Evolutionary conservation across 2,888 invertebrate species (phyloP).

Genomic region (Pyrrhia umbra): DNA sequence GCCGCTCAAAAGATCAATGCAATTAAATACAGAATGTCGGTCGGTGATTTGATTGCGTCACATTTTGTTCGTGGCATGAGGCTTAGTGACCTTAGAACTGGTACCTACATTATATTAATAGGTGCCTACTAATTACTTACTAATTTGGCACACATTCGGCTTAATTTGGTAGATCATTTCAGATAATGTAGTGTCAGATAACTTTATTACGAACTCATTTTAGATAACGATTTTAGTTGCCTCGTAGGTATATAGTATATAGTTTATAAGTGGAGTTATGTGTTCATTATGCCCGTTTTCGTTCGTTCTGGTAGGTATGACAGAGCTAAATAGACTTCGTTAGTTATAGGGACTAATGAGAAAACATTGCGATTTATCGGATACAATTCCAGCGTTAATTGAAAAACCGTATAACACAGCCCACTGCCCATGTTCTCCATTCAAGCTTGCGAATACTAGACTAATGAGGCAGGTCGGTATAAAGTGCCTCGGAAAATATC

Average conservation of each 20-base stretch:
- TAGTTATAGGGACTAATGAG: neutral
- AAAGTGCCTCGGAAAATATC: slow-evolving; percentile 7
- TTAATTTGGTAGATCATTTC: slow-evolving; percentile 22
- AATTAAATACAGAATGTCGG: slow-evolving; percentile 42
- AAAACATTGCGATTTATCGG: slow-evolving; percentile 1
- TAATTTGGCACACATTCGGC: slow-evolving; percentile 21
- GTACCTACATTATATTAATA: slow-evolving; percentile 25
- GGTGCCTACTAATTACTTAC: slow-evolving; percentile 22
- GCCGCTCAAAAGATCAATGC: slow-evolving; percentile 49
- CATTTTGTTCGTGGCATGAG: slow-evolving; percentile 29
- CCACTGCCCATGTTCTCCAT: neutral
- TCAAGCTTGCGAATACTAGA: neutral
- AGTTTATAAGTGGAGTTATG: neutral
- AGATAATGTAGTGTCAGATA: slow-evolving; percentile 2
- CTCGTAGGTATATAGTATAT: neutral
- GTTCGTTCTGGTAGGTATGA: too few relatives aligned
- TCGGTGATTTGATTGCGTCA: slow-evolving; percentile 30
- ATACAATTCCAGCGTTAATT: neutral
- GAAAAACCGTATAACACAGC: slow-evolving; percentile 1
- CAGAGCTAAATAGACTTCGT: neutral
- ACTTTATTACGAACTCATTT: slow-evolving; percentile 22
- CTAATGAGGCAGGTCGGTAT: neutral
- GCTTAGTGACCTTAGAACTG: slow-evolving; percentile 23
- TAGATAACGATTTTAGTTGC: slow-evolving; percentile 11
- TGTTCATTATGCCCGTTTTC: too few relatives aligned